phyloP scores from a whole-genome alignment of 2,888 invertebrate species.

The Archaeoteleia sp. region DNA sequence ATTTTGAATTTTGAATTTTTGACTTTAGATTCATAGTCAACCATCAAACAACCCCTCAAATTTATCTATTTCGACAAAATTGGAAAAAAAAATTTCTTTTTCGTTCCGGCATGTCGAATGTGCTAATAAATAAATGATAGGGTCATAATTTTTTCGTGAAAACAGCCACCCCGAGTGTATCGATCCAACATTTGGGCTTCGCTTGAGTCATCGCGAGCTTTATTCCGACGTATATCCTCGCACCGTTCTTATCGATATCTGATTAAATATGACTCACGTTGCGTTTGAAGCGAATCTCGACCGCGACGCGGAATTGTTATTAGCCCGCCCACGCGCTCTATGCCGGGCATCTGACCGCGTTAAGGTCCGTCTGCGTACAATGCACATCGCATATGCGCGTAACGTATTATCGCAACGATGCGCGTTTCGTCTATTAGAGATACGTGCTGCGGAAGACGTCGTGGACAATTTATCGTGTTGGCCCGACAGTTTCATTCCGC shows the following conservation, averaged over 20 bases:
- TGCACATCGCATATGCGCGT: conserved; percentile 21
- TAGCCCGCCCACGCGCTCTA: conserved; percentile 40
- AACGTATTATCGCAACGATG: conserved; percentile 49
- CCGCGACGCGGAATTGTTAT: conserved; percentile 31
- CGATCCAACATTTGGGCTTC: no score
- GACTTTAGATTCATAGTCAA: no score
- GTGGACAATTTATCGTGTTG: conserved; percentile 64
- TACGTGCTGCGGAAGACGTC: conserved; percentile 60
- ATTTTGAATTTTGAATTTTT: no score
- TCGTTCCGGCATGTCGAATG: no score
- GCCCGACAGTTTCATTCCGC: conserved; percentile 63
- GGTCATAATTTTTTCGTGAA: no score
- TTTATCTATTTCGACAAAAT: no score
- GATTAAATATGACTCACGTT: conserved; percentile 2
- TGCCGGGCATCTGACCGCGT: conserved; percentile 37
- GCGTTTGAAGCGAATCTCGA: conserved; percentile 10
- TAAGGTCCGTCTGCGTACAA: conserved; percentile 45
- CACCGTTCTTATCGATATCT: not conserved
- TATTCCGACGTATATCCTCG: no score
- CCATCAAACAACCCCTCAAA: no score
- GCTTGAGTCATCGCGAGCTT: no score
- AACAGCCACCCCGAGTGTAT: no score
- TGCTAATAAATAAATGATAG: no score
- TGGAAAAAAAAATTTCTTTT: no score
- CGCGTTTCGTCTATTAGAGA: conserved; percentile 49